phyloP scores from a whole-genome alignment of 2,113 vertebrate genomes.

The Silurus meridionalis region DNA sequence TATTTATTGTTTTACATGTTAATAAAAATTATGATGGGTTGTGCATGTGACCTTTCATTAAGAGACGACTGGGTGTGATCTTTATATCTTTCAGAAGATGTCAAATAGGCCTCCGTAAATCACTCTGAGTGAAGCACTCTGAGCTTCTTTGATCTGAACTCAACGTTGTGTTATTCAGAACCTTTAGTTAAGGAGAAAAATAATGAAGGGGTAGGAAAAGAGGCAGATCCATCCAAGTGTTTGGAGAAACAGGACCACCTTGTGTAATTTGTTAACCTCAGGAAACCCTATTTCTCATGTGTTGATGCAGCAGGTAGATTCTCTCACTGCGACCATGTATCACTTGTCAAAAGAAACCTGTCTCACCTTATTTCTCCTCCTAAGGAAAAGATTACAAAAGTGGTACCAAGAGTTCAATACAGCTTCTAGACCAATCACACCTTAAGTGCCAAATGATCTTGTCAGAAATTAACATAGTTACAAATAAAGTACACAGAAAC shows the following conservation, averaged over 20 bases:
- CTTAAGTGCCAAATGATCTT: neutral
- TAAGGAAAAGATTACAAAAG: neutral
- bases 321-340: slow-evolving; percentile 69
- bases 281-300: slow-evolving; percentile 67
- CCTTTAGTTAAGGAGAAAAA: neutral
- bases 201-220: neutral
- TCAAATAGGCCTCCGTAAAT: neutral
- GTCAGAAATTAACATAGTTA: neutral
- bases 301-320: slow-evolving; percentile 74
- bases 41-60: neutral
- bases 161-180: neutral
- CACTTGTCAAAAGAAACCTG: slow-evolving; percentile 45
- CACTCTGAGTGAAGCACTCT: neutral
- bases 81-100: too few species aligned
- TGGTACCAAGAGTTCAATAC: neutral
- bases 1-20: neutral
- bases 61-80: neutral
- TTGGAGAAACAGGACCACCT: slow-evolving; percentile 36
- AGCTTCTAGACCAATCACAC: neutral
- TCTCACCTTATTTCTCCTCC: neutral
- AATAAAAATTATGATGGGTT: neutral
- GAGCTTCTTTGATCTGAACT: neutral
- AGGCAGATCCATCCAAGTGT: slow-evolving; percentile 28
- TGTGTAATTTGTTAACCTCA: slow-evolving; percentile 60
- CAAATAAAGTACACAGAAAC: neutral